Percentiles rank a stretch among this genome's conserved stretches.
Evolutionary conservation across 2,888 invertebrate species (phyloP).

Genomic region (Argyresthia goedartella): DNA sequence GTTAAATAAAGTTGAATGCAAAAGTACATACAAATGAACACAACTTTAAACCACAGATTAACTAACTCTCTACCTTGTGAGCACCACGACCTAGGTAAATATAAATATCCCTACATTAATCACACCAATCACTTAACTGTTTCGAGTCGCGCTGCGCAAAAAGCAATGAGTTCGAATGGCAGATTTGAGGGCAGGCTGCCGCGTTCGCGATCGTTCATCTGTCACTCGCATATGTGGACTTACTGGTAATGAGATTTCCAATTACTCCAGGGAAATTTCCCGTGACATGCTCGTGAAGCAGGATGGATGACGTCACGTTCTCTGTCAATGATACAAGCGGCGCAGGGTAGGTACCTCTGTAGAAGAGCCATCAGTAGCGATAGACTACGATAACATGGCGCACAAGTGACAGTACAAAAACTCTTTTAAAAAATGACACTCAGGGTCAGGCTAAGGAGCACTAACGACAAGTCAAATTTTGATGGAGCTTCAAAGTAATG

Average conservation of each 20-base stretch:
- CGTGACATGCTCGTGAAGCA: constrained; percentile 15
- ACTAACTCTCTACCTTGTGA: not conserved
- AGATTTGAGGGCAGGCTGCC: constrained; percentile 13
- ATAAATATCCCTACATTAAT: not conserved
- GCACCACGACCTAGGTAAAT: not conserved
- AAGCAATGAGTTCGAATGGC: constrained; percentile 22
- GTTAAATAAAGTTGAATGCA: too few relatives aligned
- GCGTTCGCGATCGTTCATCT: constrained; percentile 38
- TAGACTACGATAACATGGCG: too few relatives aligned
- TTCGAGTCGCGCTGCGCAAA: constrained; percentile 12
- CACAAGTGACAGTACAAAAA: too few relatives aligned
- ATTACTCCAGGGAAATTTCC: constrained; percentile 59
- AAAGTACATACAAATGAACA: too few relatives aligned
- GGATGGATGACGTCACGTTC: constrained; percentile 1
- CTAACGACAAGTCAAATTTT: too few relatives aligned
- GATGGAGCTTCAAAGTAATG: too few relatives aligned
- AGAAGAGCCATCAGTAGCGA: too few relatives aligned
- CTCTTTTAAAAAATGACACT: too few relatives aligned
- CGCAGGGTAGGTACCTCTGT: not conserved
- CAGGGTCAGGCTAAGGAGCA: too few relatives aligned
- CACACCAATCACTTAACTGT: not conserved
- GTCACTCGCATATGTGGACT: constrained; percentile 43
- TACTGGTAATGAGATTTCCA: constrained; percentile 53
- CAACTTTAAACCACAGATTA: too few relatives aligned
- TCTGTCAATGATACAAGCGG: constrained; percentile 1